Evolutionary conservation across 2,113 vertebrate genomes (phyloP), one percentile per base, ranked within the genome.

Genomic region (Dicrurus megarhynchus): DNA sequence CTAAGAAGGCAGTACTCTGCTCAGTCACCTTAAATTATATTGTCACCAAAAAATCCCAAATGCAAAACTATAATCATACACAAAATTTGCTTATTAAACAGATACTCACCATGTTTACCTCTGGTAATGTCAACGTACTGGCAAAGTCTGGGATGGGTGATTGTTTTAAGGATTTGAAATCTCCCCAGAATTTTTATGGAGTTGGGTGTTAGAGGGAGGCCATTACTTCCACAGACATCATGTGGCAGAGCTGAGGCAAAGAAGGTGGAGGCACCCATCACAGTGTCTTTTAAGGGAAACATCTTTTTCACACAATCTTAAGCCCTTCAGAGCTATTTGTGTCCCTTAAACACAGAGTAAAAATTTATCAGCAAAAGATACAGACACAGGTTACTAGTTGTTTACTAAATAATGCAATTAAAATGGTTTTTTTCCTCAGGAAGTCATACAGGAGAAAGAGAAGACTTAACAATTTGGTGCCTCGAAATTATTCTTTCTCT

Each of bases 131-230:
- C 99, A 96, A 99, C 98, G 32, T 99, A 99, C 41, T 99, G 99
- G 89, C 99, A 99, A 52, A 99, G 99, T 93, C 99, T 98, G 53
- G 99, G 99, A 84, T 99, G 99, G 32, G 98, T 99, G 89, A 99
- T 97, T 83, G 99, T 99, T 97, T 99, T 99, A 32, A 99, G 99
- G 90, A 99, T 99, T 97, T 99, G 99, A 97, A 99, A 99, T 68
- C 99, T 99, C 26, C 99, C 99, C 84, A 99, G 98, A 94, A 99
- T 99, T 98, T 99, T 99, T 95, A 99, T 99, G 95, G 99, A 99
- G 97, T 99, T 99, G 61, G 99, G 99, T 49, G 99, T 99, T 53
- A 99, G 98, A 76, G 99, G 99, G 67, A 99, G 99, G 4, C 99
- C 99, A 13, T 99, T 99, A 97, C 99, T 99, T 77, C 99, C 99